Evolutionary conservation across 2,797 vertebrate species (phyloP).

Genomic region (Brachyrhaphis roseni): DNA sequence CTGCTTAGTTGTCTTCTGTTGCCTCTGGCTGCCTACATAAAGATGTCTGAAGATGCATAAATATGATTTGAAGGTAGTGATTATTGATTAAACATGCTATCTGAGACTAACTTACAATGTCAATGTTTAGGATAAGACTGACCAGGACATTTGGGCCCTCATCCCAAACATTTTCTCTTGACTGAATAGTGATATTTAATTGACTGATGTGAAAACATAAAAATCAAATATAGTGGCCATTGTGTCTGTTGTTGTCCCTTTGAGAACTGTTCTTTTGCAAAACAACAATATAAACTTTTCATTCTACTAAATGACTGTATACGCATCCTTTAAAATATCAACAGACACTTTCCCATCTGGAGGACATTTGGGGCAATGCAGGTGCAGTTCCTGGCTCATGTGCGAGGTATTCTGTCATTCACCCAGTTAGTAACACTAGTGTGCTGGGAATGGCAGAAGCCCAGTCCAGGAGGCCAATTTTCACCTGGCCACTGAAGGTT

Average conservation of each 20-base stretch:
- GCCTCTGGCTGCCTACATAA: neutral
- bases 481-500: neutral
- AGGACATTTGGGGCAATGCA: neutral
- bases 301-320: neutral
- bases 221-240: neutral
- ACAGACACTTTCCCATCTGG: neutral
- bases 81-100: neutral
- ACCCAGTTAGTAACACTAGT: neutral
- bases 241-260: neutral
- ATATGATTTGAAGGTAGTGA: neutral
- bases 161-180: neutral
- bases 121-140: neutral
- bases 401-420: neutral
- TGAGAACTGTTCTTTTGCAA: neutral
- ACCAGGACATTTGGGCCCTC: neutral
- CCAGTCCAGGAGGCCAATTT: neutral
- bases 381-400: neutral
- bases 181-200: neutral
- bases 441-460: neutral
- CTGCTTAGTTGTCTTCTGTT: neutral
- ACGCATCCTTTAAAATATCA: neutral
- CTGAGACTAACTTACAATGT: neutral
- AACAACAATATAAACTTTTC: neutral
- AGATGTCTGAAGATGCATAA: neutral
- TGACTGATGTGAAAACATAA: neutral